Conservation (phyloP, 2,113 vertebrate species). For the Xiphophorus couchianus region DNA sequence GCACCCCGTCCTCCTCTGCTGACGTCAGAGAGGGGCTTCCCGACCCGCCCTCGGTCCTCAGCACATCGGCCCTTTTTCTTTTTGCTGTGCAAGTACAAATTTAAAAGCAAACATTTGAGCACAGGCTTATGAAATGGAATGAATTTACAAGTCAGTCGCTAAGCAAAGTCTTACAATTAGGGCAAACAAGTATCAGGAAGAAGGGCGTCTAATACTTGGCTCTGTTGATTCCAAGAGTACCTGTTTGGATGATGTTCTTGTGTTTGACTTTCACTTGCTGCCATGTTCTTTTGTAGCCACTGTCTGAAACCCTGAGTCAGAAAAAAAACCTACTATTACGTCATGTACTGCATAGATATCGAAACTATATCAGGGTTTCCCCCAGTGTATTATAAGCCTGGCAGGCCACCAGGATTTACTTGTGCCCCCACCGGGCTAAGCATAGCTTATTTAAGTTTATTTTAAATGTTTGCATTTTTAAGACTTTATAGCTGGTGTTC, state of each 20-base stretch:
- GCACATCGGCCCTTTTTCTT: slow-evolving; percentile 42
- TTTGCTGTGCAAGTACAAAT: slow-evolving; percentile 47
- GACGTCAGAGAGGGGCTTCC: slow-evolving; percentile 47
- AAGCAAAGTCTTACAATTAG: no score
- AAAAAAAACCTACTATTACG: not conserved
- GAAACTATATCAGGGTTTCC: no score
- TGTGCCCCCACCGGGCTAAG: no score
- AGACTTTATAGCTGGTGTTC: no score
- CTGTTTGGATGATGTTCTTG: slow-evolving; percentile 73
- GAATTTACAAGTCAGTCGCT: no score
- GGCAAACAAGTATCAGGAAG: no score
- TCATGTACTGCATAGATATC: no score
- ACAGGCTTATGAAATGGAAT: not conserved
- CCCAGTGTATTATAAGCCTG: no score
- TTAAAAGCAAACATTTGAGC: not conserved
- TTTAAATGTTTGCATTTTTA: no score
- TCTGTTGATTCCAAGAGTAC: slow-evolving; percentile 4
- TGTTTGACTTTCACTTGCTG: slow-evolving; percentile 74
- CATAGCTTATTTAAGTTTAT: no score
- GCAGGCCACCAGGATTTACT: no score
- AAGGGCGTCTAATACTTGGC: not conserved
- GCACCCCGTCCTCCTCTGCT: slow-evolving; percentile 49
- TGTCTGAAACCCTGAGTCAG: slow-evolving; percentile 59
- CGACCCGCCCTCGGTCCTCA: slow-evolving; percentile 31
- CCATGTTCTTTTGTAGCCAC: slow-evolving; percentile 69